Base-by-base conservation (phyloP, 2,888 invertebrate genomes). In the Noctua pronuba region DNA sequence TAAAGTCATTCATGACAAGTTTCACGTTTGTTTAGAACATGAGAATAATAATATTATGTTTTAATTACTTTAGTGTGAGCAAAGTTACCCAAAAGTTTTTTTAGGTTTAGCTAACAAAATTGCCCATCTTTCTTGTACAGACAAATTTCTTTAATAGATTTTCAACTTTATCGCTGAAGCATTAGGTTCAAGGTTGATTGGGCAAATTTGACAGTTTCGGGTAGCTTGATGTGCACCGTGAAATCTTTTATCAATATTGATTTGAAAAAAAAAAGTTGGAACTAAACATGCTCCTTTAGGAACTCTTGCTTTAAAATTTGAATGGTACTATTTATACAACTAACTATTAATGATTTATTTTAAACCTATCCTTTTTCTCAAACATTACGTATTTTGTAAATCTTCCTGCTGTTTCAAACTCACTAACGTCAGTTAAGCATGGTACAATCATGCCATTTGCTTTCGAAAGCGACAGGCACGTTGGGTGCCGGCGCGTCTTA, bases 391-490 rank as follows among this genome's bases (percentile, higher is more conserved):
- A 31, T 31, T n/a, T 64, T 16, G 2, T 24, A 1, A 60, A 31
- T 13, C 11, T 41, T 5, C 6, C 10, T 21, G 10, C 13, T 21
- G 46, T 28, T 16, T 21, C 0, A 55, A 38, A 71, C n/a, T 65
- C 11, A 41, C 52, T 81, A 88, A 89, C 87, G 60, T 18, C 6
- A 41, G 78, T 69, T 90, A 73, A 10, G 2, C 5, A 18, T 38
- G 31, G 89, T 92, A 80, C 8, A 83, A 89, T 79, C 66, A 60
- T 75, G 18, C 88, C 83, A 44, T 72, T 82, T 83, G 82, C 85
- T 91, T 93, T 92, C 92, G 92, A 93, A 94, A 94, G 94, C 87
- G 91, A 92, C 91, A 92, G 85, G 89, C 87, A 73, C 77, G 55
- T 64, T 84, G 86, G 90, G 92, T 90, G 90, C 89, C 77, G 68